Evolutionary conservation across 2,113 vertebrate species (phyloP).

Genomic region (Rhinolophus ferrumequinum): DNA sequence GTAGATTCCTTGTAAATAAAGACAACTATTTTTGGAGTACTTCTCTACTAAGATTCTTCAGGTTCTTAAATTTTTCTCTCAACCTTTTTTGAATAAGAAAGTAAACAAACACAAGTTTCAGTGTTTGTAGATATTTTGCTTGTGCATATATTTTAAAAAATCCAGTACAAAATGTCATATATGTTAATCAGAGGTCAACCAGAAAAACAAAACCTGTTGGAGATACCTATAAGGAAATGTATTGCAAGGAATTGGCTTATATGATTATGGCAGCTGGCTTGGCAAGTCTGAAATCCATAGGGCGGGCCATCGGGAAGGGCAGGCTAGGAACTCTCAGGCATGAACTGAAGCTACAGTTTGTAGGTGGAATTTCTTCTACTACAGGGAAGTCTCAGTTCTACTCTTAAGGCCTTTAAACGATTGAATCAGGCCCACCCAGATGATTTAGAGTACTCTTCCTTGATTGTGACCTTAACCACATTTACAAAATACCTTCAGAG

Average conservation of each 20-base stretch:
- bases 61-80: neutral
- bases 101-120: neutral
- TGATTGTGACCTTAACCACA: neutral
- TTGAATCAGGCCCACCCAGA: neutral
- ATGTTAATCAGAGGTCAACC: neutral
- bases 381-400: neutral
- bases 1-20: neutral
- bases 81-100: constrained; percentile 6
- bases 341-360: neutral
- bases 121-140: neutral
- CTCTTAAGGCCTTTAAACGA: neutral
- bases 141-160: neutral
- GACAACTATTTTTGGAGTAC: neutral
- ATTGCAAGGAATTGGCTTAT: neutral
- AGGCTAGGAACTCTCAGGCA: neutral
- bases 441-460: neutral
- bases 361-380: neutral
- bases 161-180: neutral
- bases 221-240: neutral
- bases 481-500: neutral
- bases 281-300: neutral
- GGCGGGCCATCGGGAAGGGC: neutral
- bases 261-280: too few species aligned
- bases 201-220: neutral
- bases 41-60: neutral